Percentiles rank a stretch among this genome's conserved stretches.
Evolutionary conservation across 2,888 invertebrate species (phyloP).

Genomic region (Nowickia ferox): DNA sequence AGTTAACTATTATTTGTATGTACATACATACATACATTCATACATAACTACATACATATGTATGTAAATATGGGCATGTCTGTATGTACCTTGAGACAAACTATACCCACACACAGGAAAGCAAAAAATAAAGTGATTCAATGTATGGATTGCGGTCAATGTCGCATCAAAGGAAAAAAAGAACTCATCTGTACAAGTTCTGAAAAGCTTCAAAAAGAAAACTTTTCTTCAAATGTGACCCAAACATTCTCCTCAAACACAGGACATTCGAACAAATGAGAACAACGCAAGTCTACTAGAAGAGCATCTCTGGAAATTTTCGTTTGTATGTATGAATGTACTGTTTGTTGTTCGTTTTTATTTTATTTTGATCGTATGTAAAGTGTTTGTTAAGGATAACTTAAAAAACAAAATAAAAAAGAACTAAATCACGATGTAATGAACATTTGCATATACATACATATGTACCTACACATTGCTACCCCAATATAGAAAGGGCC

Average conservation of each 20-base stretch:
- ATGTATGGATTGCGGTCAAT: conserved; percentile 69
- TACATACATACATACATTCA: conserved; percentile 2
- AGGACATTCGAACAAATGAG: conserved; percentile 1
- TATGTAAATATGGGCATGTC: too few relatives aligned
- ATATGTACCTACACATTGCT: too few relatives aligned
- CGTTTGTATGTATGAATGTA: not conserved
- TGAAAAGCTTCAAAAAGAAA: conserved; percentile 33
- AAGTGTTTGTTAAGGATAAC: not conserved
- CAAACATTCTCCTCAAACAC: not conserved
- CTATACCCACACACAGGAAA: conserved; percentile 23
- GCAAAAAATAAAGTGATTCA: conserved; percentile 17
- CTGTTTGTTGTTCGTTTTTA: not conserved
- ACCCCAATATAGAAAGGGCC: too few relatives aligned
- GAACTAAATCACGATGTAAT: not conserved
- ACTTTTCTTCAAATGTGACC: conserved; percentile 21
- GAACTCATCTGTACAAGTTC: not conserved
- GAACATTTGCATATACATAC: not conserved
- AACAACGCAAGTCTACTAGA: conserved; percentile 3
- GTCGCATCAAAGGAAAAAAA: conserved; percentile 58
- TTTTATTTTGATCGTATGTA: not conserved
- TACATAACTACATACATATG: too few relatives aligned
- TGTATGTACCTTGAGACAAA: not conserved
- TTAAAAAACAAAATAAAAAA: not conserved
- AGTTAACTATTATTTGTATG: conserved; percentile 34
- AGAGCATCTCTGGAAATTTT: not conserved